Conservation (phyloP, 2,113 vertebrate genomes). For the Mormoops blainvillei region DNA sequence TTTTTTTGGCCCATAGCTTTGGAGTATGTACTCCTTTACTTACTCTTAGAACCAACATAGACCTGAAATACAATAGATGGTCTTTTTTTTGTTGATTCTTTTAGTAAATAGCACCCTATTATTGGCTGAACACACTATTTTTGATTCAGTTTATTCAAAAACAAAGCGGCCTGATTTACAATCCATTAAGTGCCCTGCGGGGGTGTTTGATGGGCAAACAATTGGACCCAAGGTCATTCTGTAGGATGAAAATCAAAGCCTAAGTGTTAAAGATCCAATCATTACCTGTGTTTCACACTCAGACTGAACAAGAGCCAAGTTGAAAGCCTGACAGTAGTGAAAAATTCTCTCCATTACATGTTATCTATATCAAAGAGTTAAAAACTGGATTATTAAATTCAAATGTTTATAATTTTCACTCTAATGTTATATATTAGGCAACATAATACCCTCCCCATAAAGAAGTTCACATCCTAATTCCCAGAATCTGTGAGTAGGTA, state of each 20-base stretch:
- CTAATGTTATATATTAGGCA: background rate
- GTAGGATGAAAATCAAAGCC: background rate
- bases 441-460: background rate
- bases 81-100: background rate
- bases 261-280: background rate
- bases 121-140: background rate
- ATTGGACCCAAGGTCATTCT: background rate
- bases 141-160: background rate
- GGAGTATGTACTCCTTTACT: background rate
- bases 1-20: background rate
- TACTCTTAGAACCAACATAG: background rate
- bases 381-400: background rate
- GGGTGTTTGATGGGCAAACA: background rate
- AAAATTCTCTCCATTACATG: background rate
- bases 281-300: background rate
- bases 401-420: background rate
- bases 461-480: background rate
- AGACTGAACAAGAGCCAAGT: background rate
- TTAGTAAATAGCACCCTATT: background rate
- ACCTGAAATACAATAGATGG: background rate
- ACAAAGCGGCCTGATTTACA: background rate
- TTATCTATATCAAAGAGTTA: background rate
- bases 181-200: background rate
- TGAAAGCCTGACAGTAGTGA: background rate
- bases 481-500: background rate